phyloP scores from a whole-genome alignment of 2,888 invertebrate genomes.

The Hyposoter didymator region DNA sequence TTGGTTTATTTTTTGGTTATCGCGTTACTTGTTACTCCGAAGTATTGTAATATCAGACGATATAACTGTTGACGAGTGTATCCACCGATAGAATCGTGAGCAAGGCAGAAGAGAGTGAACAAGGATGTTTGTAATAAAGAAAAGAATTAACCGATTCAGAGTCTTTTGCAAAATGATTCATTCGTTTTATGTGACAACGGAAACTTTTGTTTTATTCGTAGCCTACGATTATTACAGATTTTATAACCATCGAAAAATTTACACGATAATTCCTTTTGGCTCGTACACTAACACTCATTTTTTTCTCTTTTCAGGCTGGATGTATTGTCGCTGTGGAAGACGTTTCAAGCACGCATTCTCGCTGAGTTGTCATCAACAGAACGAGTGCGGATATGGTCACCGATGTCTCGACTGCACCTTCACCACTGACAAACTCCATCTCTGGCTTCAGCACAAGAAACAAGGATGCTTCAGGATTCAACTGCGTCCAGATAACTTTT shows the following conservation, averaged over 20 bases:
- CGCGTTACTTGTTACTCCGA: constrained; percentile 1
- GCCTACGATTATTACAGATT: background rate
- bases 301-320: constrained; percentile 69
- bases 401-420: constrained; percentile 70
- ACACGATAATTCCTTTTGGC: constrained; percentile 11
- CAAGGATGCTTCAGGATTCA: constrained; percentile 43
- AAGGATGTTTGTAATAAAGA: constrained; percentile 78
- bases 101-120: constrained; percentile 68
- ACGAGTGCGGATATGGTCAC: constrained; percentile 72
- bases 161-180: background rate
- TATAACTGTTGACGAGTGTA: constrained; percentile 71
- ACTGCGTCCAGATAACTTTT: background rate
- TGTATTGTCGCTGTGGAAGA: constrained; percentile 71
- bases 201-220: background rate
- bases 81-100: constrained; percentile 74
- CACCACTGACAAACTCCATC: constrained; percentile 62
- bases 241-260: background rate
- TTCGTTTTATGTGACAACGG: background rate
- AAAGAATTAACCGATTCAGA: constrained; percentile 78
- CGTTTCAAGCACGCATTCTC: constrained; percentile 73
- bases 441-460: constrained; percentile 69
- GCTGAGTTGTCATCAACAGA: constrained; percentile 71
- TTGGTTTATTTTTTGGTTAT: background rate
- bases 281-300: constrained; percentile 67
- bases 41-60: constrained; percentile 12